Base-by-base conservation (phyloP, 2,888 invertebrate species). In the Thecocarcelia acutangulata region DNA sequence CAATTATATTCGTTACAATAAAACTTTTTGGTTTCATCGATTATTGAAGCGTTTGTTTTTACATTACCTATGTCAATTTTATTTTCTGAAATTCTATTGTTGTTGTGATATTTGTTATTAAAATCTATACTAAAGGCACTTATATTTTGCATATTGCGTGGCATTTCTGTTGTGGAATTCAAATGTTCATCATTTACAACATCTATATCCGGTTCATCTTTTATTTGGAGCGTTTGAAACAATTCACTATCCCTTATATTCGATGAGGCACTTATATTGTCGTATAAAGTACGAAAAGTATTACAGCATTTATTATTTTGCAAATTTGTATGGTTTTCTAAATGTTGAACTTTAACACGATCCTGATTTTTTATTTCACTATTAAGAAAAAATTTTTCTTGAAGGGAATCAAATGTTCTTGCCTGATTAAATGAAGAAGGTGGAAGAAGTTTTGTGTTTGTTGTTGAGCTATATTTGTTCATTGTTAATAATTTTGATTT, bases 291-390 rank as follows among this genome's bases (percentile, higher is more conserved):
- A 74, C 83, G 79, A 73, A 78, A 74, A 59, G 83, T 82, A 54
- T 70, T 85, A 80, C 84, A 84, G 58, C 78, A 83, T 70, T 85
- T 84, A 73, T 85, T 85, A 54, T 85, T 85, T 68, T 84, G 84
- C 46, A 85, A 68, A 44, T 84, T 83, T 40, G 56, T 77, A 68
- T 83, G 80, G 74, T 78, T 85, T 50, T 83, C 81, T 37, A 84
- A 69, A 75, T 80, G 84, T 78, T 85, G 83, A n/a, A 84, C 85
- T 73, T 73, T 80, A 28, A 84, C 85, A 40, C 83, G 83, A 70
- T 85, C 78, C 54, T 74, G 61, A 24, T 70, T 58, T 42, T 68
- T 59, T 24, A 54, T 21, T 46, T 61, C 46, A 69, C 40, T 46
- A 40, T 46, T 69, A 13, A 61, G 66, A 40, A 58, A 48, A 40